phyloP scores from a whole-genome alignment of 2,888 invertebrate species.

The Diarsia brunnea region DNA sequence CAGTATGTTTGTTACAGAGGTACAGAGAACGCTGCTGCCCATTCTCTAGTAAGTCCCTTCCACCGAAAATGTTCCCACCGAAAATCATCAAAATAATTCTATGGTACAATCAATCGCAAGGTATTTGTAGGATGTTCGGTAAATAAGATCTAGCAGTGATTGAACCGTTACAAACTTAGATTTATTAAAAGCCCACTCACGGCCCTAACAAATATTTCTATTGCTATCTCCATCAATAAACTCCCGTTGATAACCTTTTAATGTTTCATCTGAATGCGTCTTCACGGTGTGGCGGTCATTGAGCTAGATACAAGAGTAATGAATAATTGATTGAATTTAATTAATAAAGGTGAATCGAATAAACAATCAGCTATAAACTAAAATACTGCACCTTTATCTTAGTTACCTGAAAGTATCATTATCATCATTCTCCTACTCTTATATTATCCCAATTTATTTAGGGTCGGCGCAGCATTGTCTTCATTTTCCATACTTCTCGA shows the following conservation, averaged over 20 bases:
- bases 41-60: too few relatives aligned
- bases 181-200: slow-evolving; percentile 9
- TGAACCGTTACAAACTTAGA: slow-evolving; percentile 26
- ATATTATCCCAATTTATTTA: too few relatives aligned
- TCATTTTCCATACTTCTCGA: too few relatives aligned
- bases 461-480: too few relatives aligned
- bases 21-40: too few relatives aligned
- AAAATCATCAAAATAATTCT: too few relatives aligned
- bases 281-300: slow-evolving; percentile 34
- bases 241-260: slow-evolving; percentile 25
- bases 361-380: slow-evolving; percentile 25
- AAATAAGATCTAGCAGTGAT: not conserved
- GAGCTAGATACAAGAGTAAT: slow-evolving; percentile 23
- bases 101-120: not conserved
- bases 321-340: not conserved
- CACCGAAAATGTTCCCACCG: too few relatives aligned
- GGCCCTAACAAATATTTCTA: slow-evolving; percentile 10
- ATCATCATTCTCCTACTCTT: too few relatives aligned
- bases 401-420: not conserved
- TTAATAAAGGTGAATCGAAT: slow-evolving; percentile 17
- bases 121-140: not conserved
- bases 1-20: too few relatives aligned
- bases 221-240: slow-evolving; percentile 21
- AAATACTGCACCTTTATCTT: not conserved
- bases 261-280: slow-evolving; percentile 59